Percentiles rank a stretch among this genome's conserved stretches.
Evolutionary conservation across 2,113 vertebrate genomes (phyloP).

Genomic region (Eudyptes chrysolophus): DNA sequence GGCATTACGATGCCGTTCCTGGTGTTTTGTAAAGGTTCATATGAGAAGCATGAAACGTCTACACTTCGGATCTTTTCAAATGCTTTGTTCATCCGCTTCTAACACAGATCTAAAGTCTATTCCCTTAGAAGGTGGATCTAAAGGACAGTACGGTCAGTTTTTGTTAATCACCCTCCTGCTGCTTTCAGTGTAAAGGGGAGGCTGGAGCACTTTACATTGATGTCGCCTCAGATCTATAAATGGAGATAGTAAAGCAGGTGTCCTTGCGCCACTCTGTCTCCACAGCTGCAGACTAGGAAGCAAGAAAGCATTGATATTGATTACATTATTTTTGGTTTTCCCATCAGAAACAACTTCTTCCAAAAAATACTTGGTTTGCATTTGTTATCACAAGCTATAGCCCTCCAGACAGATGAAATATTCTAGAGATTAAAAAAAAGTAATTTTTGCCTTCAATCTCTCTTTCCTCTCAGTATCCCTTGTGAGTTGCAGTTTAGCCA

Average conservation of each 20-base stretch:
- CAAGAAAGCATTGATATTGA: background rate
- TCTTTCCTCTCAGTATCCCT: background rate
- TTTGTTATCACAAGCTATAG: background rate
- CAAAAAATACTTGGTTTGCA: background rate
- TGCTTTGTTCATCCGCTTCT: fast-evolving
- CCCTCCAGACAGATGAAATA: background rate
- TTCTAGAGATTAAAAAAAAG: background rate
- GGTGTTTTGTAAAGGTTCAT: background rate
- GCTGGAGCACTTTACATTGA: background rate
- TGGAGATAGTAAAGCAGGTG: background rate
- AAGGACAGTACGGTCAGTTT: background rate
- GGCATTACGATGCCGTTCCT: fast-evolving
- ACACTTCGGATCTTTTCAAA: background rate
- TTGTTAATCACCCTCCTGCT: background rate
- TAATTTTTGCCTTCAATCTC: background rate
- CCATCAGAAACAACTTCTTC: background rate
- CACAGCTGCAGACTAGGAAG: background rate
- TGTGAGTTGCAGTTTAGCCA: background rate
- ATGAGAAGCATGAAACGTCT: background rate
- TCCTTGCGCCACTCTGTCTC: background rate
- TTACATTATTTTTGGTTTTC: background rate
- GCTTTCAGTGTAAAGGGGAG: background rate
- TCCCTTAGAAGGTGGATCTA: background rate
- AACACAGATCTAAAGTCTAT: background rate
- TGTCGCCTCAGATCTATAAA: background rate